phyloP scores from a whole-genome alignment of 2,797 vertebrate species.

The Linurgus olivaceus region DNA sequence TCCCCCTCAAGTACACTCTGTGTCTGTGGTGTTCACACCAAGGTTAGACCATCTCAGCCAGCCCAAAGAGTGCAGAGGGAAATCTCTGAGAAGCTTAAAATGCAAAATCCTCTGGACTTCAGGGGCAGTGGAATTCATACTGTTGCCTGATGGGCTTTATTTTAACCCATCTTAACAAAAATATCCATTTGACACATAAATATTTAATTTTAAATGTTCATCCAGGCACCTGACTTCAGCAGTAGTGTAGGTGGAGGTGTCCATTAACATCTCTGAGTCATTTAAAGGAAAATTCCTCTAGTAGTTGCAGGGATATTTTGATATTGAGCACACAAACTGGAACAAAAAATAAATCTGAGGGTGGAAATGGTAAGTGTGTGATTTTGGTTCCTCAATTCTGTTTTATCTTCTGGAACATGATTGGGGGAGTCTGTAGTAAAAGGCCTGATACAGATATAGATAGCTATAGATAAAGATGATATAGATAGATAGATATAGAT shows the following conservation, averaged over 20 bases:
- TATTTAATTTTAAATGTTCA: neutral
- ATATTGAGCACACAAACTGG: neutral
- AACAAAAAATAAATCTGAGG: neutral
- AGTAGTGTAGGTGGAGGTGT: rapidly evolving
- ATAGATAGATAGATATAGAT: neutral
- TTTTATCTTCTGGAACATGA: neutral
- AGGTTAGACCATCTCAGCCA: neutral
- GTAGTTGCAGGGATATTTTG: neutral
- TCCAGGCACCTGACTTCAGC: neutral
- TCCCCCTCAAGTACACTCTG: rapidly evolving
- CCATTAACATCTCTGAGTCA: neutral
- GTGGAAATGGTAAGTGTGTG: neutral
- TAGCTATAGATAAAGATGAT: neutral
- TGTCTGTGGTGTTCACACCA: neutral
- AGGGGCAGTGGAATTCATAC: neutral
- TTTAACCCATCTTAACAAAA: neutral
- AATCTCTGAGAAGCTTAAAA: neutral
- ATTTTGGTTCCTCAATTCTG: neutral
- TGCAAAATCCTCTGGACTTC: neutral
- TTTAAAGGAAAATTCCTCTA: neutral
- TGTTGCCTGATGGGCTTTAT: neutral
- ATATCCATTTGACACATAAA: neutral
- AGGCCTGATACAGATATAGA: neutral
- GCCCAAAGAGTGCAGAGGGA: neutral
- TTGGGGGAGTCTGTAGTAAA: neutral